Evolutionary conservation across 2,113 vertebrate genomes (phyloP).

Genomic region (Gorilla gorilla): DNA sequence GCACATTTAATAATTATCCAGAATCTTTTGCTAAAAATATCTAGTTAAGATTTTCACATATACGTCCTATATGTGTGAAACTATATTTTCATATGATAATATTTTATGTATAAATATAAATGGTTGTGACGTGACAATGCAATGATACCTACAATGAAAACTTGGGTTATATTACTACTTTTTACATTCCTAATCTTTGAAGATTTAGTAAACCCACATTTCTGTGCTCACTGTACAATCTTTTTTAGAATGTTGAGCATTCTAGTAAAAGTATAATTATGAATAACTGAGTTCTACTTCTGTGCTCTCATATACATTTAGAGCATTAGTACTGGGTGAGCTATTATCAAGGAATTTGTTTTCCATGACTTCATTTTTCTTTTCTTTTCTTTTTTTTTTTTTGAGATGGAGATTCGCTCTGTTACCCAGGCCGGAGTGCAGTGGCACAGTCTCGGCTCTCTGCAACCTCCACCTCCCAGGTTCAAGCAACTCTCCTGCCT

Average conservation of each 20-base stretch:
- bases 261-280: background rate
- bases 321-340: background rate
- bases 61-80: background rate
- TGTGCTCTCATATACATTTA: background rate
- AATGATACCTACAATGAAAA: background rate
- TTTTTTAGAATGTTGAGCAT: background rate
- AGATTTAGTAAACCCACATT: background rate
- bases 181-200: background rate
- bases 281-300: background rate
- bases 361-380: constrained; percentile 33
- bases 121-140: background rate
- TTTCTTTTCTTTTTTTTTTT: too few species aligned
- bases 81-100: background rate
- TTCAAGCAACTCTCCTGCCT: too few species aligned
- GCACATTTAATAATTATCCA: background rate
- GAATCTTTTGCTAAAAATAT: constrained; percentile 5
- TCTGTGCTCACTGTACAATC: background rate
- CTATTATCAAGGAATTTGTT: background rate
- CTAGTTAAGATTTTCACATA: background rate
- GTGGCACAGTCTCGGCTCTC: too few species aligned
- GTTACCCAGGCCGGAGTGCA: too few species aligned
- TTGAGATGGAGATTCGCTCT: too few species aligned
- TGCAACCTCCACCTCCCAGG: too few species aligned
- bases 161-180: background rate
- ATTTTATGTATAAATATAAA: background rate